A percentile compares a stretch with the other conserved stretches of the same genome.
Evolutionary conservation across 2,888 invertebrate species (phyloP).

Genomic region (Meandrusa payeni): DNA sequence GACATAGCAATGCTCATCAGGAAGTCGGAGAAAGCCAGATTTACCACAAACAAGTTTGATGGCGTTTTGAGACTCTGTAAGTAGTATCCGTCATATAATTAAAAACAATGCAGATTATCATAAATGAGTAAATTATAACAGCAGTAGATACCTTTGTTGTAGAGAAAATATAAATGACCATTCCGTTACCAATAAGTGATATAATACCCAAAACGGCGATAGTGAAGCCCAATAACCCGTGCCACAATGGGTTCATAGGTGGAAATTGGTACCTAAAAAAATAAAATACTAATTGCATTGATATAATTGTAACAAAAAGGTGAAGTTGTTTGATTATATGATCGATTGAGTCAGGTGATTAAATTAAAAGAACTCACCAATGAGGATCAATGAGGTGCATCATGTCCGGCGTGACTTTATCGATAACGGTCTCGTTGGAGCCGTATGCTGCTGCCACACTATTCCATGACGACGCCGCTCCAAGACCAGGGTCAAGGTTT

Average conservation of each 20-base stretch:
- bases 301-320: too few species aligned
- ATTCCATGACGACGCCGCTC: slow-evolving; percentile 70
- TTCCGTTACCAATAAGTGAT: slow-evolving; percentile 86
- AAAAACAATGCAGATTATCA: too few species aligned
- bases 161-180: slow-evolving; percentile 88
- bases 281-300: background rate
- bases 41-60: slow-evolving; percentile 94
- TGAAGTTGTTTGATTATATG: too few species aligned
- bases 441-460: slow-evolving; percentile 72
- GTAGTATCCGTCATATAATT: too few species aligned
- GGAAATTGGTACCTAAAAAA: slow-evolving; percentile 89
- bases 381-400: slow-evolving; percentile 88
- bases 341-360: too few species aligned
- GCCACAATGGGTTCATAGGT: slow-evolving; percentile 94
- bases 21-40: slow-evolving; percentile 95
- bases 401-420: slow-evolving; percentile 89
- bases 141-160: slow-evolving; percentile 80
- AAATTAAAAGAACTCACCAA: slow-evolving; percentile 83
- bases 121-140: background rate
- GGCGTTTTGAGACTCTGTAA: slow-evolving; percentile 88
- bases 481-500: slow-evolving; percentile 68
- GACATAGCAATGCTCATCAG: slow-evolving; percentile 93
- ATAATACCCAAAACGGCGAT: slow-evolving; percentile 88
- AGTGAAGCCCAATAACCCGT: slow-evolving; percentile 88
- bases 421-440: slow-evolving; percentile 89